A percentile compares a stretch with the other conserved stretches of the same genome.
These are phyloP conservation scores for Paedocypris sp. DNA, from an alignment of 2,113 vertebrate species.

Conservation along the genomic window DNA sequence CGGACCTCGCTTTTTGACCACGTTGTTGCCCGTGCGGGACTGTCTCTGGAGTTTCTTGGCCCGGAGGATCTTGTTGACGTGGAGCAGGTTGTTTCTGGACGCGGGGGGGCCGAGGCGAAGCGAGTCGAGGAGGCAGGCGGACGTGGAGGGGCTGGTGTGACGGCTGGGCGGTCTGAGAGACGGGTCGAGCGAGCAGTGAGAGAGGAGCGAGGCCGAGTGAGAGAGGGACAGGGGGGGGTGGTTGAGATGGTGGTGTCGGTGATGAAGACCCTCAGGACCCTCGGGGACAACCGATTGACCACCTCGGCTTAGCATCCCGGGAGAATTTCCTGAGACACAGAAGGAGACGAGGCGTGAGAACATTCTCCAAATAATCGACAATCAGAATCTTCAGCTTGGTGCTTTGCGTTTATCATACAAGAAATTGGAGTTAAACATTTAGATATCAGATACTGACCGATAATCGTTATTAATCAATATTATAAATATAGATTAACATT, in stretches of 20 bases:
- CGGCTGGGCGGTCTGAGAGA: slow-evolving; percentile 21
- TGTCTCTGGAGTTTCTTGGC: slow-evolving; percentile 96
- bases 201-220: slow-evolving; percentile 22
- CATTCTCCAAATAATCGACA: not conserved
- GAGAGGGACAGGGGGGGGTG: slow-evolving; percentile 49
- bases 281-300: slow-evolving; percentile 43
- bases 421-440: too few relatives aligned
- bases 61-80: slow-evolving; percentile 97
- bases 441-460: too few relatives aligned
- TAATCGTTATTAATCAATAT: too few relatives aligned
- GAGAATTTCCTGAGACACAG: slow-evolving; percentile 35
- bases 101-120: slow-evolving; percentile 55
- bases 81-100: slow-evolving; percentile 92
- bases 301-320: slow-evolving; percentile 50
- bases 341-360: not conserved
- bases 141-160: slow-evolving; percentile 30
- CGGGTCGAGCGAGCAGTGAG: slow-evolving; percentile 30
- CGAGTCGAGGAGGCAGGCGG: slow-evolving; percentile 42
- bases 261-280: slow-evolving; percentile 46
- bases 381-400: too few relatives aligned
- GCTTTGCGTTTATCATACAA: too few relatives aligned
- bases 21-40: slow-evolving; percentile 96
- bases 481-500: too few relatives aligned
- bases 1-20: slow-evolving; percentile 84
- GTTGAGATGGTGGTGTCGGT: slow-evolving; percentile 49